These are phyloP conservation scores for Drosophila percnosoma DNA, from an alignment of 2,888 invertebrate genomes.

Conservation along the genomic window DNA sequence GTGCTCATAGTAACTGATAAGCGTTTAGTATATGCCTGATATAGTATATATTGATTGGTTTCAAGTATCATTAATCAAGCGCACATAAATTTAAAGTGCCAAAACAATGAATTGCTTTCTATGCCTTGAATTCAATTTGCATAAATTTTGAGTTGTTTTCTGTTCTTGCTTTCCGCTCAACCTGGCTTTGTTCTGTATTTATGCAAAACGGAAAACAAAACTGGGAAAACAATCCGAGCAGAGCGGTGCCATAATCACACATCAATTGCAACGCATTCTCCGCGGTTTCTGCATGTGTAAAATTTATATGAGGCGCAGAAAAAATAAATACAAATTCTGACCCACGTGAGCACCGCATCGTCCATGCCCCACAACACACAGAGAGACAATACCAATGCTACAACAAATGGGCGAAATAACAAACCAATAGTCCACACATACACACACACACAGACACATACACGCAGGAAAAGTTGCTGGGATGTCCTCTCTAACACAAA, in stretches of 20 bases:
- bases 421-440: constrained; percentile 5
- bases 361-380: constrained; percentile 49
- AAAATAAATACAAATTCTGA: constrained; percentile 40
- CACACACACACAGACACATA: neutral
- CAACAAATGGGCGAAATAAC: constrained; percentile 26
- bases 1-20: neutral
- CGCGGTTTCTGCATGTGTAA: constrained; percentile 8
- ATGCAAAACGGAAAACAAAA: constrained; percentile 9
- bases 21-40: neutral
- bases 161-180: constrained; percentile 5
- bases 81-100: constrained; percentile 25
- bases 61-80: constrained; percentile 28
- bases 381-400: constrained; percentile 16
- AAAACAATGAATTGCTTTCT: constrained; percentile 21
- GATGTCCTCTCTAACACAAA: constrained; percentile 37
- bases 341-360: constrained; percentile 16
- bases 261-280: constrained; percentile 46
- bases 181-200: constrained; percentile 9
- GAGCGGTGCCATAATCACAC: constrained; percentile 35
- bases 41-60: constrained; percentile 15
- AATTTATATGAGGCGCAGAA: constrained; percentile 30
- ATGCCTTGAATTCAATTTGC: constrained; percentile 50
- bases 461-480: neutral
- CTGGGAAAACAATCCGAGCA: constrained; percentile 1
- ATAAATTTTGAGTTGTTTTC: constrained; percentile 34